Base-by-base conservation (phyloP, 1,140 invertebrate species). In the Papilio polytes region DNA sequence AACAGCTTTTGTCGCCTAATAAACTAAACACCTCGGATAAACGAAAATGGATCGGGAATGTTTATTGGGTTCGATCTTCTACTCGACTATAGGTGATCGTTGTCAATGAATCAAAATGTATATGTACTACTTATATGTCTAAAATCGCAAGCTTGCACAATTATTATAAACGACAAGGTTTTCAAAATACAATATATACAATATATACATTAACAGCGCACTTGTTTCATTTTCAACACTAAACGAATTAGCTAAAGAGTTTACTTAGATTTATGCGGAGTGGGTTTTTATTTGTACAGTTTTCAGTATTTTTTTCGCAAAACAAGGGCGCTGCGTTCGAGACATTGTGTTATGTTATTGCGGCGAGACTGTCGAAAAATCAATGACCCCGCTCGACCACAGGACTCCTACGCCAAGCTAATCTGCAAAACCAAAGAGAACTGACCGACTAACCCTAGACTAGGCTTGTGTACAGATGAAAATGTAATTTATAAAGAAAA, bases 301-400 rank as follows among this genome's bases (percentile, higher is more conserved):
- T 22, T 51, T 74, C 9, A 3, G 41, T 48, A 46, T 46, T 20
- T 9, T 26, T 74, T 74, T 78, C 41, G n/a, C 18, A 63, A 78
- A 78, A 78, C 53, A 66, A 63, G 77, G 56, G 26, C 53, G 36
- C 53, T 78, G 77, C 31, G 1, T 44, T 77, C 18, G 77, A 78
- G 77, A 66, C 53, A 78, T 44, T 78, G 53, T 66, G 56, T 78
- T 78, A 31, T 41, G 77, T 59, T 56, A 18, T 12, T 44, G 7
- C 10, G 56, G 56, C 56, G 53, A 10, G 7, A 4, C 18, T 78
- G 56, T 41, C 20, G 76, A 31, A 78, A 78, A 78, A 78, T 78
- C 76, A 78, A 78, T 78, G 53, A 78, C 53, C 53, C n/a, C 53
- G 36, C 63, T 78, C 18, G 26, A 36, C 53, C 48, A 44, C 66